These are phyloP conservation scores for Drosophila lacertosa DNA, from an alignment of 1,140 invertebrate genomes.

Conservation along the genomic window DNA sequence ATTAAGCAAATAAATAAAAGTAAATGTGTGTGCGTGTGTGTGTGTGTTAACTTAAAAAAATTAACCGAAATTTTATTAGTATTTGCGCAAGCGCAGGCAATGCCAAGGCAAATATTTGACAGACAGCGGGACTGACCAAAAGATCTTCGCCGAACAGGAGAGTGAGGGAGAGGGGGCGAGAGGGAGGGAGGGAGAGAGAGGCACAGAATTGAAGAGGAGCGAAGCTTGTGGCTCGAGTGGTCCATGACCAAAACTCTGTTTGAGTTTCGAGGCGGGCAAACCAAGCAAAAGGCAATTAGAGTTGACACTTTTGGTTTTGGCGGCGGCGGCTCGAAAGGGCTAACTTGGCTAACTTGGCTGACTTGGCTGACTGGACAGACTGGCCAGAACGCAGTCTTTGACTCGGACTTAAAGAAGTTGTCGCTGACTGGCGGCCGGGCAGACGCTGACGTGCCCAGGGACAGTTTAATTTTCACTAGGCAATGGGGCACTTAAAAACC, in stretches of 20 bases:
- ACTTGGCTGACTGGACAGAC: slow-evolving; percentile 22
- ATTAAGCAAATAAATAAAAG: slow-evolving; percentile 75
- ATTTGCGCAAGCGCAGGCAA: slow-evolving; percentile 82
- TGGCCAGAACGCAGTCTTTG: slow-evolving; percentile 27
- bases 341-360: slow-evolving; percentile 27
- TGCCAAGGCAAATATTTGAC: slow-evolving; percentile 79
- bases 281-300: slow-evolving; percentile 81
- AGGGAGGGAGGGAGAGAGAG: not conserved
- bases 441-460: slow-evolving; percentile 71
- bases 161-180: not conserved
- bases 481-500: slow-evolving; percentile 77
- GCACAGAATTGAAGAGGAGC: not conserved
- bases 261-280: slow-evolving; percentile 51
- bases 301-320: slow-evolving; percentile 80
- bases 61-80: slow-evolving; percentile 84
- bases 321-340: slow-evolving; percentile 39
- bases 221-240: slow-evolving; percentile 20
- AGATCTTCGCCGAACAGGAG: slow-evolving; percentile 35
- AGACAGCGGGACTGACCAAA: slow-evolving; percentile 51
- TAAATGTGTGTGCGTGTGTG: slow-evolving; percentile 60
- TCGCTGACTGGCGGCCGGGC: slow-evolving; percentile 36
- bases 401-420: slow-evolving; percentile 39
- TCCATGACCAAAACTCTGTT: slow-evolving; percentile 54
- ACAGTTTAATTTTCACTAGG: slow-evolving; percentile 81
- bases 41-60: slow-evolving; percentile 82